Base-by-base conservation (phyloP, 2,888 invertebrate species). In the Drepana falcataria region DNA sequence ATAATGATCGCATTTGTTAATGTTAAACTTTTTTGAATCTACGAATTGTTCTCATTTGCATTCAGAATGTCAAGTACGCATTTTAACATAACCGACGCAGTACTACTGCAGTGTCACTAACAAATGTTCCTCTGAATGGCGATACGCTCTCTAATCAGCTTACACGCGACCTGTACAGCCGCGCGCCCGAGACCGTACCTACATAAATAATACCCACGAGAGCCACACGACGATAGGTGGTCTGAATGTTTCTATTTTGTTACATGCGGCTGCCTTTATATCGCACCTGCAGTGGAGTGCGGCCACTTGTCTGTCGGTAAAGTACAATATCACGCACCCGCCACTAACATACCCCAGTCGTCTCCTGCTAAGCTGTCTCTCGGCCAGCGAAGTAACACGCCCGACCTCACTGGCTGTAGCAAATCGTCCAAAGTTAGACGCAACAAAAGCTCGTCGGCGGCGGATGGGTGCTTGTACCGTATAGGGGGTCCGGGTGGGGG, bases 301-400 rank as follows among this genome's bases (percentile, higher is more conserved):
- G 91, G 85, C 81, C 91, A 89, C 87, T 92, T 93, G 82, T 92
- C 93, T 86, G 88, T 93, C 83, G 93, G 93, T 93, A 94, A 93
- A 87, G 93, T 93, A 93, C 93, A 92, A 91, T 93, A 93, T 92
- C 93, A 93, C 91, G 93, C 93, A 87, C 88, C 86, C 85, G 86
- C 87, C 72, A 88, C 91, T 91, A 91, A 91, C 90, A 81, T 80
- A 71, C 77, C 82, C 71, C 84, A 84, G 75, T 84, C 79, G 82
- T 86, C 84, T 79, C 80, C 79, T 79, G 83, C 85, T 73, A 87
- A 85, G 81, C 71, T 83, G 65, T 77, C 81, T 73, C 72, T 71
- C 68, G 77, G 73, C 59, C 83, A 79, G 68, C 78, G 87, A 69
- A 78, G 83, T 71, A 84, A 77, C 62, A 83, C 86, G 59, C 83